Evolutionary conservation across 2,797 vertebrate species (phyloP), one percentile per base, ranked within the genome.

Genomic region (Iguana delicatissima): DNA sequence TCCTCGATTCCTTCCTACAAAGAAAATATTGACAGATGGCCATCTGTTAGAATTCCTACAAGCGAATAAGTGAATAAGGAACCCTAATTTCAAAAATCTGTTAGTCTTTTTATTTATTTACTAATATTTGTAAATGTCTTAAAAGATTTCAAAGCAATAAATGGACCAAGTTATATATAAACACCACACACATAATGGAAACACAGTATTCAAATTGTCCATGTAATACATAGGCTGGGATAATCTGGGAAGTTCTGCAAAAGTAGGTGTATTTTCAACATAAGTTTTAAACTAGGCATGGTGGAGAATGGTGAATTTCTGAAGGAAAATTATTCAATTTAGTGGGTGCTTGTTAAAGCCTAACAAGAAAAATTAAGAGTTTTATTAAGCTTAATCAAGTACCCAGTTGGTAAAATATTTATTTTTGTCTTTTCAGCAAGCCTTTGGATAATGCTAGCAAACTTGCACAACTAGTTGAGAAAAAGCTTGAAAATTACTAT

Each of bases 401-500:
- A 69, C 26, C 26, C 67, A 32, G 26, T 69, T 69, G 67, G 26
- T 69, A 69, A 69, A 74, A 88, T 18, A 16, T 92, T 85, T 86
- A 26, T 95, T 85, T 95, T 88, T 90, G 59, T 80, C 67, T 96
- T 96, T 94, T 46, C 89, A 99, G 99, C 67, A 98, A 98, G 59
- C 93, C 97, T 87, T 96, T 97, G 95, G 97, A 98, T 92, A 99
- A 98, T 87, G 98, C 98, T 87, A 98, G 97, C 95, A 96, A 93
- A 85, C 97, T 99, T 86, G 99, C 99, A 57, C 98, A 98, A 86
- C 95, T 99, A 93, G 98, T 99, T 94, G 99, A 99, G 96, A 96
- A 96, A 84, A 98, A 97, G 91, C 98, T 99, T 95, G 97, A 97
- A 91, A 94, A 95, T 82, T 98, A 98, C 96, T 99, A 98, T 83